Base-by-base conservation (phyloP, 2,797 vertebrate genomes). In the Synaphobranchus kaupii region DNA sequence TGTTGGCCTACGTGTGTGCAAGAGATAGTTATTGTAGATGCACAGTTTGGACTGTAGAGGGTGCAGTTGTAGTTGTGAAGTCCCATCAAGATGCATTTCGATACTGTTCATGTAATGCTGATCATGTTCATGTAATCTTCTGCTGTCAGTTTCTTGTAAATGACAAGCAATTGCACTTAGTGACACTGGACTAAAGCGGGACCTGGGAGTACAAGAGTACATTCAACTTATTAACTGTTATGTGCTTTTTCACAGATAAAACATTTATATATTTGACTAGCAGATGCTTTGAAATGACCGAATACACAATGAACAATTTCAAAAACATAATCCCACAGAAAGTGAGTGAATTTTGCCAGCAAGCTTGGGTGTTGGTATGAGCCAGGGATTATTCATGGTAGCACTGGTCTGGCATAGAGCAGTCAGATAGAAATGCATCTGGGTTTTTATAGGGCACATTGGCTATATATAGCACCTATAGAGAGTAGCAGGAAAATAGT, bases 301-400 rank as follows among this genome's bases (percentile, higher is more conserved):
- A 96, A 96, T 95, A 96, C 95, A 96, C 96, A 96, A 95, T 94
- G 94, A 94, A 95, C 95, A 96, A 90, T 96, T 84, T 96, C 92
- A 93, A 93, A 95, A 93, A 94, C 94, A 95, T 94, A 95, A 93
- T 95, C 93, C 94, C 94, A 94, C 92, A 95, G 90, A 84, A 93
- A 92, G 93, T 93, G 93, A 94, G 92, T 93, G 91, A 91, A 90
- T 68, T 34, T 91, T 91, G 93, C 90, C 91, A 89, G 94, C 92
- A 93, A 93, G 93, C 52, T 92, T 92, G 93, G 91, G 93, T 90
- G 92, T 94, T 93, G 91, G 91, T 91, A 89, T 91, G 90, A 91
- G 88, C 90, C 90, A 89, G 89, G 83, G 80, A 22, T 87, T 88
- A 91, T 71, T 91, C 94, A 91, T 92, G 94, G 94, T 93, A 88